Evolutionary conservation across 1,140 invertebrate species (phyloP), one percentile per base, ranked within the genome.

Genomic region (Drosophila persimilis): DNA sequence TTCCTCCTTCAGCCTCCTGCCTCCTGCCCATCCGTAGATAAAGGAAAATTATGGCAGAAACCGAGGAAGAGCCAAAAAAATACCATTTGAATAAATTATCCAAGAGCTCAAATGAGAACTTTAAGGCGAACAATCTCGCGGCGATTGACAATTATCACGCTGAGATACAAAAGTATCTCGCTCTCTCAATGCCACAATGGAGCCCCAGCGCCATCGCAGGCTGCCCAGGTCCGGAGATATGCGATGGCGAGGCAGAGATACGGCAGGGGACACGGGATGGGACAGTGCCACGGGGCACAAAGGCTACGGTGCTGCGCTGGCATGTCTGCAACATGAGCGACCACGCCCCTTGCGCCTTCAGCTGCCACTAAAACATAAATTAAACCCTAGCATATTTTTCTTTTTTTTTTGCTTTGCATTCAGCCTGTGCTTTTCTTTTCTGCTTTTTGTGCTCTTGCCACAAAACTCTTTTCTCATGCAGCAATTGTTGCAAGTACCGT

Each of bases 401-500:
- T 59, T 20, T 55, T 50, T n/a, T 56, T 35, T 55, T 44, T n/a
- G 59, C 41, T 26, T 44, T 51, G 63, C 56, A 45, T 52, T 56
- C 39, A 35, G 35, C 26, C 24, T 58, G 73, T 66, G 47, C 72
- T 71, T 84, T 84, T 66, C 74, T 80, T 61, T 74, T 83, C 43
- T 74, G 57, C 45, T 55, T 67, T 7, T 60, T 26, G 11, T 11
- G 35, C 35, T 62, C 22, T 59, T 73, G 80, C 80, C 74, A 84
- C 73, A 73, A 78, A 67, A 71, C 74, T 65, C 59, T 80, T 74
- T 81, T 86, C 78, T 69, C 83, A 81, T 78, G 81, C 83, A 78
- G 78, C 83, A 88, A 76, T 88, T 86, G 83, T 76, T 88, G 70
- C 81, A 88, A 78, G 83, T 81, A 86, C 81, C 83, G 81, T 86